Conservation (phyloP, 2,113 vertebrate species). For the Gambusia affinis region DNA sequence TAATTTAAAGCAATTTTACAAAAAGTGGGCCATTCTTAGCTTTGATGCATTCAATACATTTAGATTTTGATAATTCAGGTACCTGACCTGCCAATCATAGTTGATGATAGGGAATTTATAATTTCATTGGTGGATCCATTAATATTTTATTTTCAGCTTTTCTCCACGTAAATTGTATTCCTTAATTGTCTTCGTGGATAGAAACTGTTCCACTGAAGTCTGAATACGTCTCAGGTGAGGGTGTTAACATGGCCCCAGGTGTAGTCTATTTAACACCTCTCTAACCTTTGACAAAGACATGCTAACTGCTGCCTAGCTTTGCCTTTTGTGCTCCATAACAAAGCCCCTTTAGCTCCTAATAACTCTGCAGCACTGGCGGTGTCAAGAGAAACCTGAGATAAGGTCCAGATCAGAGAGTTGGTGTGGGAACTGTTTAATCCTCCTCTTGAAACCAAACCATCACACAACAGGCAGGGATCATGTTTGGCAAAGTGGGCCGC, state of each 20-base stretch:
- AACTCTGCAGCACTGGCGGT: constrained; percentile 64
- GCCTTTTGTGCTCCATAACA: constrained; percentile 79
- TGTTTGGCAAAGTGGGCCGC: constrained; percentile 74
- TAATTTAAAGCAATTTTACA: too few species aligned
- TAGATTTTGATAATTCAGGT: neutral
- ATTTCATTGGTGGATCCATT: constrained; percentile 19
- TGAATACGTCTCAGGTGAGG: constrained; percentile 62
- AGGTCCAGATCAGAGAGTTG: constrained; percentile 72
- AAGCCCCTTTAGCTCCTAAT: constrained; percentile 76
- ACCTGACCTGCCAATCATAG: neutral
- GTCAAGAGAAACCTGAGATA: constrained; percentile 76
- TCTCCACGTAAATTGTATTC: too few species aligned
- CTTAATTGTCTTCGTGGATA: constrained; percentile 6
- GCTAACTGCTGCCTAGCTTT: constrained; percentile 73
- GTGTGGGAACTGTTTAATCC: constrained; percentile 80
- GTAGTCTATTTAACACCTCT: constrained; percentile 77
- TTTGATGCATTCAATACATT: neutral
- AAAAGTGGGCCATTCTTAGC: too few species aligned
- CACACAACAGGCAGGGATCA: constrained; percentile 75
- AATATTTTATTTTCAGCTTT: neutral
- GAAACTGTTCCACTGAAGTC: constrained; percentile 34
- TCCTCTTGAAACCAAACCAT: constrained; percentile 72
- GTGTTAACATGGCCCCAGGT: constrained; percentile 76
- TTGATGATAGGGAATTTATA: neutral
- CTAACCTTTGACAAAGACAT: constrained; percentile 74